Percentiles rank a stretch among this genome's conserved stretches.
phyloP scores from a whole-genome alignment of 2,888 invertebrate species.

The Andrena flavipes region DNA sequence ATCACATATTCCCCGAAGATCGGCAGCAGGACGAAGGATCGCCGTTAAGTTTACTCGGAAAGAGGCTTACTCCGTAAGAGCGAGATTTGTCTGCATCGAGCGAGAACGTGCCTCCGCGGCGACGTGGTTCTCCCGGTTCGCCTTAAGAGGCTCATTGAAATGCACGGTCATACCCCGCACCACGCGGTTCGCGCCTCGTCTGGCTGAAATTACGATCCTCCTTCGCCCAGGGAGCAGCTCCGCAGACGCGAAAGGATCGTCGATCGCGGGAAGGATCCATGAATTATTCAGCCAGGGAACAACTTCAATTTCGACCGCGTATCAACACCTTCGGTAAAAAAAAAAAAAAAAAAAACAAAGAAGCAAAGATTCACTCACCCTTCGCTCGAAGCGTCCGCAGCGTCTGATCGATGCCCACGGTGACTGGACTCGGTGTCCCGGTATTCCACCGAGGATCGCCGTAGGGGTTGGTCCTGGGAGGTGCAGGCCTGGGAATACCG shows the following conservation, averaged over 20 bases:
- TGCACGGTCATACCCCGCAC: slow-evolving; percentile 76
- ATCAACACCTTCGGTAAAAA: no score
- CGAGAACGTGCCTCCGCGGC: slow-evolving; percentile 68
- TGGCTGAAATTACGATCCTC: slow-evolving; percentile 28
- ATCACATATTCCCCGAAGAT: no score
- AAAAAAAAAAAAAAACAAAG: not conserved
- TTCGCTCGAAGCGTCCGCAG: slow-evolving; percentile 22
- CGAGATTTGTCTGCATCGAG: slow-evolving; percentile 50
- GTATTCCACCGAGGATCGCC: slow-evolving; percentile 41
- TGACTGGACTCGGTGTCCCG: slow-evolving; percentile 19
- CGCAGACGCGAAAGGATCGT: not conserved
- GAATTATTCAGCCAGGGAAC: slow-evolving; percentile 8
- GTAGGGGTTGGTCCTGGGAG: slow-evolving; percentile 49
- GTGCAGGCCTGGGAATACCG: slow-evolving; percentile 69
- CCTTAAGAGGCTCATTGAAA: slow-evolving; percentile 77
- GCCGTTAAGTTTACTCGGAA: not conserved
- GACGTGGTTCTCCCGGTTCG: slow-evolving; percentile 43
- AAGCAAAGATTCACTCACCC: slow-evolving; percentile 28
- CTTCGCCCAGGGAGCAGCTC: not conserved
- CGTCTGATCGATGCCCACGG: slow-evolving; percentile 36
- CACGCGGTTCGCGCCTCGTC: slow-evolving; percentile 54
- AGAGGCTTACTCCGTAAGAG: slow-evolving; percentile 34
- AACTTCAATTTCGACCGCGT: no score
- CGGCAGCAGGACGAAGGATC: no score
- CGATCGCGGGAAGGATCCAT: not conserved